Evolutionary conservation across 64 coral and sea anemone species (phyloP), one percentile per base, ranked within the genome.

Genomic region (Pocillopora verrucosa): DNA sequence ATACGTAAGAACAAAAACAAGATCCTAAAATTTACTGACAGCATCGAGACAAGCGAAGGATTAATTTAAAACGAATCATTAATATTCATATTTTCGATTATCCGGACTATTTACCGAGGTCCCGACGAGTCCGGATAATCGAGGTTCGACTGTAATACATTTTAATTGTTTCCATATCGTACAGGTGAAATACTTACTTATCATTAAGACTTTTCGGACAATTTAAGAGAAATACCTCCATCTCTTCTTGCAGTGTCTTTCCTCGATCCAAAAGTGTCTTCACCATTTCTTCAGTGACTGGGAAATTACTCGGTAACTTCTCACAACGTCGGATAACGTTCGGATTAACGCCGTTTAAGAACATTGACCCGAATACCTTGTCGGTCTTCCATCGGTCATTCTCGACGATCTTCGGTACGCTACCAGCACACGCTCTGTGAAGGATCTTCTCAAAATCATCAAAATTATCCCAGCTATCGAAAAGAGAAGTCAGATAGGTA

Each of bases 281-380:
- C 0, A 92, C 93, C 13, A 94, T 67, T 11, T 74, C 90, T 10
- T 98, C 77, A 19, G 90, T 94, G 3, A 94, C 92, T 19, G 92
- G 92, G 87, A 98, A 94, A 41, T 89, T 89, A 69, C 60, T 36
- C 36, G 96, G 96, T 36, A 94, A 61, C 22, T 83, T 89, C 25
- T 90, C 78, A 73, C 96, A 98, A 56, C 93, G 87, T 61, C 92
- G 34, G 13, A 98, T 76, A 34, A 86, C 61, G 87, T 92, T 89
- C 13, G 96, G 96, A 69, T 98, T 94, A 26, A 74, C 68, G 61
- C 96, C 96, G 81, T 98, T 98, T 61, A 98, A 70, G 65, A 88
- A 95, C 79, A 93, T 94, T 73, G 87, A 90, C 14, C 93, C 96
- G 88, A 93, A 98, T 3, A 92, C 87, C 7, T 73, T 84, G 64